Evolutionary conservation across 2,888 invertebrate species (phyloP).

Genomic region (Heliconius charithonia): DNA sequence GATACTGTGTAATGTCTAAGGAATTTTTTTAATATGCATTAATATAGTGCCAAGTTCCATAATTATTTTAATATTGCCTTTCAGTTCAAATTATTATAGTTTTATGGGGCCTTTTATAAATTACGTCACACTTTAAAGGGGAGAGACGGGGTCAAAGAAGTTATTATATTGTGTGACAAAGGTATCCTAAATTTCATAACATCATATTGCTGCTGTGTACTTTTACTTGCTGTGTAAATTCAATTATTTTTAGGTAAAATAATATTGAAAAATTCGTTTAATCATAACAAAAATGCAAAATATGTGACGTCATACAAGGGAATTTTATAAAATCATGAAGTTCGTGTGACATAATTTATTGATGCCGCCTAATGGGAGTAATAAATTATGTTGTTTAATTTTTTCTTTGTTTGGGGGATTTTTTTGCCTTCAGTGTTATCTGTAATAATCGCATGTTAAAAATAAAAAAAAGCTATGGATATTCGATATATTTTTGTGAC

Average conservation of each 20-base stretch:
- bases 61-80: constrained; percentile 32
- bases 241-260: not conserved
- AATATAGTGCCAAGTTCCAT: constrained; percentile 66
- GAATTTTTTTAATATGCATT: not conserved
- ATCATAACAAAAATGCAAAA: not conserved
- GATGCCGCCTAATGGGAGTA: not conserved
- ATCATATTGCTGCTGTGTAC: not conserved
- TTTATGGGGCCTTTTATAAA: not conserved
- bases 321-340: not conserved
- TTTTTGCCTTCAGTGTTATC: not conserved
- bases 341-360: not conserved
- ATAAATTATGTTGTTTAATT: constrained; percentile 13
- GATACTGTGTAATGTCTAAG: constrained; percentile 67
- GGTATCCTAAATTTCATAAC: not conserved
- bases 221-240: not conserved
- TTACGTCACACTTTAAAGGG: not conserved
- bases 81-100: constrained; percentile 36
- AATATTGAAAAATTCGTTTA: too few species aligned
- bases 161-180: not conserved
- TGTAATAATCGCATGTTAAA: constrained; percentile 21
- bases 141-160: not conserved
- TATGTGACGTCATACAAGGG: not conserved
- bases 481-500: constrained; percentile 42
- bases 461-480: not conserved
- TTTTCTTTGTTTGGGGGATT: not conserved